These are phyloP conservation scores for Andrena chrysosceles DNA, from an alignment of 2,888 invertebrate genomes.

Conservation along the genomic window DNA sequence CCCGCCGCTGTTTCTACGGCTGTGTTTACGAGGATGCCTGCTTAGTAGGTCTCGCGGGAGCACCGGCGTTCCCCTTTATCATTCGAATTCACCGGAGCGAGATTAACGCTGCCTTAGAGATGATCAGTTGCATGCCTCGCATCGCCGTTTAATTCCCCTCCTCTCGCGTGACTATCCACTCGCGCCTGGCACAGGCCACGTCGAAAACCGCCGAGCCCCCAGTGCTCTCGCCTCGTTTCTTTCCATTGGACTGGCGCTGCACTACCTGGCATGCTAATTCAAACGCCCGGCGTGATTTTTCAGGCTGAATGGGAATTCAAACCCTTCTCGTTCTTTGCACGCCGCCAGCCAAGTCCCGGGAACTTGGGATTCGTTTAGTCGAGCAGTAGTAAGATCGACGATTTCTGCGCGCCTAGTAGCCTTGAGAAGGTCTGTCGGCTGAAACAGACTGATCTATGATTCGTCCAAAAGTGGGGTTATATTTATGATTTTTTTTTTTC, in stretches of 20 bases:
- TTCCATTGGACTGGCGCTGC: not conserved
- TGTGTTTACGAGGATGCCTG: constrained; percentile 61
- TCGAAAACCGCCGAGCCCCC: constrained; percentile 12
- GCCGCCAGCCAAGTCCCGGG: no score
- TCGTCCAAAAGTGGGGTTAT: no score
- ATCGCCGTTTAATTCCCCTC: constrained; percentile 34
- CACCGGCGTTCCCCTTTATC: constrained; percentile 76
- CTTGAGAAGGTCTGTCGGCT: no score
- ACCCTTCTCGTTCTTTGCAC: not conserved
- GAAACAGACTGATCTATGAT: no score
- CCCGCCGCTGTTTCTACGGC: constrained; percentile 51
- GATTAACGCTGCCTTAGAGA: constrained; percentile 64
- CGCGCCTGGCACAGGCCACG: not conserved
- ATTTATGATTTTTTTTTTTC: no score
- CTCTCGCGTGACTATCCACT: not conserved
- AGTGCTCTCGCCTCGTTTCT: not conserved
- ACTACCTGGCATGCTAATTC: not conserved
- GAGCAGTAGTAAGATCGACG: no score
- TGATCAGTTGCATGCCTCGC: constrained; percentile 28
- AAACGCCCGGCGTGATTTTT: not conserved
- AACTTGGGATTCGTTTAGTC: no score
- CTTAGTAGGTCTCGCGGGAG: constrained; percentile 59
- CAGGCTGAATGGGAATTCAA: not conserved
- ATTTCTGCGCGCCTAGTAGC: no score
- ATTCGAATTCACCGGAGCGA: constrained; percentile 70